Conservation (phyloP, 2,888 invertebrate species). For the Halictus quadricinctus region DNA sequence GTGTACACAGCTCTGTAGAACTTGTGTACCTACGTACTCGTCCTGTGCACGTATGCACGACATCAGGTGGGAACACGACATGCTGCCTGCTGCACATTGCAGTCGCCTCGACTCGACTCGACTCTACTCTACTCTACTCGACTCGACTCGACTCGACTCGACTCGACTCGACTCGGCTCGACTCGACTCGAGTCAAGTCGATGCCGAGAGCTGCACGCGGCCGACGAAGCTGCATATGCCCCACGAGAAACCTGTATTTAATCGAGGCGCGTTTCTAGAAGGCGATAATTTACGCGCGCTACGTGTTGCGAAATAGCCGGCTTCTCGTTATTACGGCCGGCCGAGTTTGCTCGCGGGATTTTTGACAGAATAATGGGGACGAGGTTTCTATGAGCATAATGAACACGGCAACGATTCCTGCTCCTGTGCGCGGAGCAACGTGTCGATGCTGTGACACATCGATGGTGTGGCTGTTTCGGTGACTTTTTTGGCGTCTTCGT, state of each 20-base stretch:
- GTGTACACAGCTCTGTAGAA: slow-evolving; percentile 14
- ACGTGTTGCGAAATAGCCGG: slow-evolving; percentile 40
- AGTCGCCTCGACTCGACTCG: slow-evolving; percentile 28
- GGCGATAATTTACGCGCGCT: slow-evolving; percentile 60
- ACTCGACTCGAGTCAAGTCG: slow-evolving; percentile 44
- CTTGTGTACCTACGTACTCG: slow-evolving; percentile 8
- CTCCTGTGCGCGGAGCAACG: background rate
- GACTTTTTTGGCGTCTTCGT: too few relatives aligned
- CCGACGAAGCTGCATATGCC: slow-evolving; percentile 45
- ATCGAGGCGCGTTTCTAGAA: slow-evolving; percentile 58
- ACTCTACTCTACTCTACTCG: background rate
- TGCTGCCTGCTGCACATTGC: slow-evolving; percentile 61
- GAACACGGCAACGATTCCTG: background rate
- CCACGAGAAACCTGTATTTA: slow-evolving; percentile 61
- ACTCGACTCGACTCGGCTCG: background rate
- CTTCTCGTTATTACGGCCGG: background rate
- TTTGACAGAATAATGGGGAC: slow-evolving; percentile 13
- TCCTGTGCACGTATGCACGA: slow-evolving; percentile 46
- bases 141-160: background rate
- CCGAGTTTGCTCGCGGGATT: slow-evolving; percentile 10
- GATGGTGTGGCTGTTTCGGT: background rate
- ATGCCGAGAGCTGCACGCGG: slow-evolving; percentile 56
- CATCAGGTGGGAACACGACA: slow-evolving; percentile 69
- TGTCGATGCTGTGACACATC: background rate
- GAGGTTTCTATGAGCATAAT: background rate